A percentile compares a stretch with the other conserved stretches of the same genome.
Conservation (phyloP, 2,888 invertebrate species). For the Diarsia rubi region DNA sequence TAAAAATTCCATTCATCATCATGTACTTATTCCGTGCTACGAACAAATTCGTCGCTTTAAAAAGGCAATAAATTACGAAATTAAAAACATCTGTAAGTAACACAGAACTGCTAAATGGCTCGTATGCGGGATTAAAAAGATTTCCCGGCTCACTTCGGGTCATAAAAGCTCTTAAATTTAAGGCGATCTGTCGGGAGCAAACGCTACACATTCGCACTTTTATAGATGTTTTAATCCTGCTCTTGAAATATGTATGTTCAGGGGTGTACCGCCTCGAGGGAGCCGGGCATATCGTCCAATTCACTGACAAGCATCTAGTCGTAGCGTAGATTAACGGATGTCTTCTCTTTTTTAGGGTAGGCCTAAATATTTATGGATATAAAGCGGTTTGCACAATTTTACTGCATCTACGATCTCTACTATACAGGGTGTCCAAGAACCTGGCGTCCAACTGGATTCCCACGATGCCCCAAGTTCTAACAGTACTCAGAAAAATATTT, state of each 20-base stretch:
- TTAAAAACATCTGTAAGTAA: slow-evolving; percentile 72
- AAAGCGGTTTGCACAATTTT: slow-evolving; percentile 63
- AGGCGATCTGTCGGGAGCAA: slow-evolving; percentile 86
- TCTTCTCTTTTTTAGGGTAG: slow-evolving; percentile 76
- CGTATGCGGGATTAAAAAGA: slow-evolving; percentile 82
- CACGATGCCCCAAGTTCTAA: too few species aligned
- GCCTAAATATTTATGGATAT: slow-evolving; percentile 65
- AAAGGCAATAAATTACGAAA: slow-evolving; percentile 63
- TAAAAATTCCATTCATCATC: slow-evolving; percentile 31
- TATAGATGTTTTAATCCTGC: slow-evolving; percentile 87
- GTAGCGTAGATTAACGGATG: slow-evolving; percentile 79
- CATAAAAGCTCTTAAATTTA: slow-evolving; percentile 80
- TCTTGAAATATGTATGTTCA: slow-evolving; percentile 89
- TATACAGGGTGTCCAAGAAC: too few species aligned
- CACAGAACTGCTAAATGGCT: slow-evolving; percentile 76
- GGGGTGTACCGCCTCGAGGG: slow-evolving; percentile 68
- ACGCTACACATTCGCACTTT: slow-evolving; percentile 87
- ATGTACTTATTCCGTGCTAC: not conserved
- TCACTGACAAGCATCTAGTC: slow-evolving; percentile 78
- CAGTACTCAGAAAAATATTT: too few species aligned
- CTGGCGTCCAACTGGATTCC: too few species aligned
- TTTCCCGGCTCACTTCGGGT: slow-evolving; percentile 64
- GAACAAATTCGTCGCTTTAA: slow-evolving; percentile 40
- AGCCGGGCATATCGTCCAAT: slow-evolving; percentile 77
- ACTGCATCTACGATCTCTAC: too few species aligned